Evolutionary conservation across 2,113 vertebrate genomes (phyloP).

Genomic region (Danio rerio): GRCz12tu NC_133178.1:65586501-65587000

Average conservation of each 20-base stretch:
- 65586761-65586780: conserved; percentile 66
- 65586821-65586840: conserved; percentile 75
- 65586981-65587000: conserved; percentile 85
- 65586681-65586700: conserved; percentile 85
- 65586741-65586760: conserved; percentile 29
- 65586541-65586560: conserved; percentile 95
- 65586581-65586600: conserved; percentile 95
- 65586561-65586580: conserved; percentile 98
- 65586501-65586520: no score
- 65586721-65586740: conserved; percentile 66
- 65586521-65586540: not conserved
- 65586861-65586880: conserved; percentile 73
- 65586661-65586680: conserved; percentile 88
- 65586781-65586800: conserved; percentile 82
- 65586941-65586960: conserved; percentile 74
- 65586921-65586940: conserved; percentile 76
- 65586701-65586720: conserved; percentile 86
- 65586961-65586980: conserved; percentile 83
- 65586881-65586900: conserved; percentile 64
- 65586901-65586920: conserved; percentile 80
- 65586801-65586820: conserved; percentile 87
- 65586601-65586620: conserved; percentile 94
- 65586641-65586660: conserved; percentile 88
- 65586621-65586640: conserved; percentile 97
- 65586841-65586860: conserved; percentile 69